phyloP scores from a whole-genome alignment of 2,797 vertebrate genomes.

The Hylomyscus alleni region DNA sequence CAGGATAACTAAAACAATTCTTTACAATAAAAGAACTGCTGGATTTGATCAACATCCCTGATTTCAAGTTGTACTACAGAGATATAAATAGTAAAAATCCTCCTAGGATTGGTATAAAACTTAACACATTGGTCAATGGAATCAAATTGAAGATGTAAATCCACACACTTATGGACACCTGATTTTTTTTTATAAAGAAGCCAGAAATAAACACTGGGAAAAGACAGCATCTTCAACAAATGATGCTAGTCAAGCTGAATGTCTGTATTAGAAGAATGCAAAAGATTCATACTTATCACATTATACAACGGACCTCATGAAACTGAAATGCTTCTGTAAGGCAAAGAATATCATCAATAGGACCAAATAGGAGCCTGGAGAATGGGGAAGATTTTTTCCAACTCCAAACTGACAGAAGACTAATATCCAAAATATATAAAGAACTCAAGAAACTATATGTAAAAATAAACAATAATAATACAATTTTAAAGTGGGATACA shows the following conservation, averaged over 20 bases:
- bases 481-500: no score
- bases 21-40: background rate
- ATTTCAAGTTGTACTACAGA: background rate
- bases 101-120: background rate
- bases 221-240: background rate
- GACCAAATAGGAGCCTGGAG: background rate
- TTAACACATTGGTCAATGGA: background rate
- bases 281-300: background rate
- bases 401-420: background rate
- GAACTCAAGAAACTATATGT: background rate
- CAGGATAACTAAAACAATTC: background rate
- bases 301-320: background rate
- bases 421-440: background rate
- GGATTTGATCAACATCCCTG: background rate
- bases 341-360: background rate
- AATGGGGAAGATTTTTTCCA: background rate
- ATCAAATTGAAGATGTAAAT: background rate
- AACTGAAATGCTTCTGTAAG: background rate
- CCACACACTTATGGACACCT: background rate
- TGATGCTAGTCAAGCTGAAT: background rate
- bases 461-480: background rate
- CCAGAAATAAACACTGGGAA: background rate
- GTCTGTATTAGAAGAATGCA: background rate
- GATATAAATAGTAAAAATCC: background rate
- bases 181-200: background rate